These are phyloP conservation scores for Novumbra hubbsi DNA, from an alignment of 2,797 vertebrate species.

Conservation along the genomic window DNA sequence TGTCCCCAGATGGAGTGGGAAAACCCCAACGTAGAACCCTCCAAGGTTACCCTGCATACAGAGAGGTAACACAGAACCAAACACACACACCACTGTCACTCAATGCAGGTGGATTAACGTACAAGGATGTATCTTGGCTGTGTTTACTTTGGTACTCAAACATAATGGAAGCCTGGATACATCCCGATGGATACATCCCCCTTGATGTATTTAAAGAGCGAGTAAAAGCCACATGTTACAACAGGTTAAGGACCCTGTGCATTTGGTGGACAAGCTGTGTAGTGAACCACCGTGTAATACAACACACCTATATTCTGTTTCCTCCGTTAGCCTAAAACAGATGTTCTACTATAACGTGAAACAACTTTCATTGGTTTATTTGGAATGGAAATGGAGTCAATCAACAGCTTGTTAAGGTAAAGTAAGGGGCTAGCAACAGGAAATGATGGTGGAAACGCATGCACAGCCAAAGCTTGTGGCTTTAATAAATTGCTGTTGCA, in stretches of 20 bases:
- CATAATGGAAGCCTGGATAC: too few species aligned
- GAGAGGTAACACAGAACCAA: constrained; percentile 82
- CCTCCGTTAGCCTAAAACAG: constrained; percentile 36
- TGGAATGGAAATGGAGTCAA: constrained; percentile 25
- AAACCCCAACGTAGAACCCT: constrained; percentile 92
- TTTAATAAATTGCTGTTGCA: constrained; percentile 15
- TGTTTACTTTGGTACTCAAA: too few species aligned
- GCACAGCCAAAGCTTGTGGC: constrained; percentile 30
- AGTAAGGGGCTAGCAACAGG: constrained; percentile 21
- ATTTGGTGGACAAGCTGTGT: too few species aligned
- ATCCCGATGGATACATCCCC: too few species aligned
- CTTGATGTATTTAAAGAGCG: too few species aligned
- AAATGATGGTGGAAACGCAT: constrained; percentile 18
- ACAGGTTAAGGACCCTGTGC: too few species aligned
- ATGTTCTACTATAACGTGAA: constrained; percentile 49
- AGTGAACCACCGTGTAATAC: not conserved
- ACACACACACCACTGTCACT: not conserved
- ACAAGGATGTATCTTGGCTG: not conserved
- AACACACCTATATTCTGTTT: not conserved
- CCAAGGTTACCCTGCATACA: constrained; percentile 89
- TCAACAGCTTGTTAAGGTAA: constrained; percentile 32
- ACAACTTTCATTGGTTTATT: constrained; percentile 26
- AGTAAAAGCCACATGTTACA: too few species aligned
- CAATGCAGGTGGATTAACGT: not conserved
- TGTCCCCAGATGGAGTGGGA: constrained; percentile 98